Conservation (phyloP, 2,888 invertebrate genomes). For the Drosophila koepferae region DNA sequence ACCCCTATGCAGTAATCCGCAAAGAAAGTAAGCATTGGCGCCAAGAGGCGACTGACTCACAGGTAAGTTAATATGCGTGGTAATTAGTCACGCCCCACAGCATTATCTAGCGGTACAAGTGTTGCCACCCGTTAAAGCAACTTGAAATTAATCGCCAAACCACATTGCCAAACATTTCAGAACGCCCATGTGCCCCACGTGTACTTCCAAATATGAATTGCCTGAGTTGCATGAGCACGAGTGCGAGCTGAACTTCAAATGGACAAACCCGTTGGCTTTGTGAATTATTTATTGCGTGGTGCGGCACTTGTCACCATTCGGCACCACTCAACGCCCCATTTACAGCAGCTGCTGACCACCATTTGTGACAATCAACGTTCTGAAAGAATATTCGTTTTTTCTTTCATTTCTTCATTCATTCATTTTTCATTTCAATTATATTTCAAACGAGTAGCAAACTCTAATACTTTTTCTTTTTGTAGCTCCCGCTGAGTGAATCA, state of each 20-base stretch:
- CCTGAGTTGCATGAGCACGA: constrained; percentile 17
- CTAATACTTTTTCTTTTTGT: constrained; percentile 27
- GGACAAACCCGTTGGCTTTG: constrained; percentile 55
- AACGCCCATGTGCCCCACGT: constrained; percentile 59
- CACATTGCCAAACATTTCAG: constrained; percentile 50
- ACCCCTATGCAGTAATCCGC: constrained; percentile 30
- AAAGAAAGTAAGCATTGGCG: constrained; percentile 36
- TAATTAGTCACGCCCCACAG: constrained; percentile 59
- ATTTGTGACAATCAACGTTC: constrained; percentile 54
- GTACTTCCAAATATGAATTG: constrained; percentile 36
- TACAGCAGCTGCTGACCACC: constrained; percentile 44
- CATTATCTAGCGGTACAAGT: constrained; percentile 23
- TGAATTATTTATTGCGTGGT: constrained; percentile 19
- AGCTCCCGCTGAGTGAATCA: constrained; percentile 59
- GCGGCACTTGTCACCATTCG: constrained; percentile 54
- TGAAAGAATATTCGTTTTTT: constrained; percentile 39
- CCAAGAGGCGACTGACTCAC: constrained; percentile 54
- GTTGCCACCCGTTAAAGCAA: constrained; percentile 9
- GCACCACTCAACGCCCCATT: constrained; percentile 54
- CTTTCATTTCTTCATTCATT: not conserved
- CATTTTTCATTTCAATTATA: constrained; percentile 28
- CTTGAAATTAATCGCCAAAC: constrained; percentile 26
- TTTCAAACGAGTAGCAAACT: constrained; percentile 38
- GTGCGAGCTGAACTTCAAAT: constrained; percentile 33
- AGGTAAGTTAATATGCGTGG: constrained; percentile 11